Evolutionary conservation across 2,888 invertebrate species (phyloP), one percentile per base, ranked within the genome.

Genomic region (Heteropelma amictum): DNA sequence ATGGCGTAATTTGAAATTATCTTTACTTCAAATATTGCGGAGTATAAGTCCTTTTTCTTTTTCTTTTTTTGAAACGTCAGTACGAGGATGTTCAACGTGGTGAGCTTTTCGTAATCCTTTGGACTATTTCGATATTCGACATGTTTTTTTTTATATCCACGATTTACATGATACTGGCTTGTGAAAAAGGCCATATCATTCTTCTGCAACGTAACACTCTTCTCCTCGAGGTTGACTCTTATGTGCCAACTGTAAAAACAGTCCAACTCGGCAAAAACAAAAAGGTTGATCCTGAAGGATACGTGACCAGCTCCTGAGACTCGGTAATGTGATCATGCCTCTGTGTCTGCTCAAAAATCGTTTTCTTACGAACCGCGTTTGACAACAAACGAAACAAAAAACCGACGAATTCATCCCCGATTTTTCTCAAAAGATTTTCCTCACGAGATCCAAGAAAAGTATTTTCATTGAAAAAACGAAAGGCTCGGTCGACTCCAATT

Each of bases 41-140:
- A 1, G 17, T 12, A 17, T 17, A 30, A 12, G 51, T 17, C 51
- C 51, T 3, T 51, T 51, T 51, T 28, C 3, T 28, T 75, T 69
- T 33, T 72, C 68, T 68, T 68, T 65, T 58, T 69, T 72, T 58
- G n/a, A n/a, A n/a, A n/a, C n/a, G n/a, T n/a, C n/a, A n/a, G n/a
- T n/a, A n/a, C n/a, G n/a, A n/a, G n/a, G n/a, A n/a, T n/a, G n/a
- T n/a, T n/a, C n/a, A n/a, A n/a, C n/a, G n/a, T n/a, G n/a, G n/a
- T n/a, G n/a, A n/a, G n/a, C n/a, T n/a, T n/a, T n/a, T n/a, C n/a
- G n/a, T n/a, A n/a, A n/a, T n/a, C n/a, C n/a, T n/a, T n/a, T n/a
- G n/a, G n/a, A n/a, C n/a, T n/a, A n/a, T n/a, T n/a, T n/a, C n/a
- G n/a, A n/a, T n/a, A n/a, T n/a, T n/a, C n/a, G n/a, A n/a, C n/a